These are phyloP conservation scores for Dasypolia templi DNA, from an alignment of 2,888 invertebrate species.

Conservation along the genomic window DNA sequence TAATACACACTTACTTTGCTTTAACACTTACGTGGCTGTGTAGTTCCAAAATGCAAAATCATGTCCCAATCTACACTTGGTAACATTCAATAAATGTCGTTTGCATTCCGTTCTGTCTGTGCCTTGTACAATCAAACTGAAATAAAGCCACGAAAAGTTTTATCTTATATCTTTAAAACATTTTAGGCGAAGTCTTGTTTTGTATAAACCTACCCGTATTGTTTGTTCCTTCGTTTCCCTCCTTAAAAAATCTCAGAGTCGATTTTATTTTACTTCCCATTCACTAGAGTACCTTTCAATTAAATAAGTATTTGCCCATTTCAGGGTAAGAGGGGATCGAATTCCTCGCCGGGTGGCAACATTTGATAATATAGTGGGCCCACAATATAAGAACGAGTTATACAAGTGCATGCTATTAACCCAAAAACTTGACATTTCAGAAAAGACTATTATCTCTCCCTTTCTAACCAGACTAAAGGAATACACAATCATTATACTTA, in stretches of 20 bases:
- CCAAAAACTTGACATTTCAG: slow-evolving; percentile 66
- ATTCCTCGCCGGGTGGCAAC: slow-evolving; percentile 25
- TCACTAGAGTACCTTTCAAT: slow-evolving; percentile 46
- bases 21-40: slow-evolving; percentile 43
- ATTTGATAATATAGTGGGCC: slow-evolving; percentile 31
- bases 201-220: slow-evolving; percentile 32
- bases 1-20: slow-evolving; percentile 54
- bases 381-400: slow-evolving; percentile 26
- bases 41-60: slow-evolving; percentile 49
- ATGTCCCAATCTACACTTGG: slow-evolving; percentile 46
- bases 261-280: slow-evolving; percentile 31
- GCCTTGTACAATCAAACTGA: slow-evolving; percentile 48
- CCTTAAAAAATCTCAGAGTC: slow-evolving; percentile 19
- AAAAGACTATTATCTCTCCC: slow-evolving; percentile 59
- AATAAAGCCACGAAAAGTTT: slow-evolving; percentile 46
- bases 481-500: slow-evolving; percentile 4
- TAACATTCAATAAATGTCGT: slow-evolving; percentile 50
- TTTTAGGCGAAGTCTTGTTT: slow-evolving; percentile 33
- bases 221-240: slow-evolving; percentile 37
- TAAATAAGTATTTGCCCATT: slow-evolving; percentile 49
- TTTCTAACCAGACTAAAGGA: slow-evolving; percentile 35
- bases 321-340: slow-evolving; percentile 22
- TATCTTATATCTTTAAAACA: slow-evolving; percentile 43
- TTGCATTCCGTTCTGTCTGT: slow-evolving; percentile 27
- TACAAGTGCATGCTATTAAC: slow-evolving; percentile 61